A percentile compares a stretch with the other conserved stretches of the same genome.
These are phyloP conservation scores for Falco punctatus DNA, from an alignment of 2,113 vertebrate species.

Conservation along the genomic window DNA sequence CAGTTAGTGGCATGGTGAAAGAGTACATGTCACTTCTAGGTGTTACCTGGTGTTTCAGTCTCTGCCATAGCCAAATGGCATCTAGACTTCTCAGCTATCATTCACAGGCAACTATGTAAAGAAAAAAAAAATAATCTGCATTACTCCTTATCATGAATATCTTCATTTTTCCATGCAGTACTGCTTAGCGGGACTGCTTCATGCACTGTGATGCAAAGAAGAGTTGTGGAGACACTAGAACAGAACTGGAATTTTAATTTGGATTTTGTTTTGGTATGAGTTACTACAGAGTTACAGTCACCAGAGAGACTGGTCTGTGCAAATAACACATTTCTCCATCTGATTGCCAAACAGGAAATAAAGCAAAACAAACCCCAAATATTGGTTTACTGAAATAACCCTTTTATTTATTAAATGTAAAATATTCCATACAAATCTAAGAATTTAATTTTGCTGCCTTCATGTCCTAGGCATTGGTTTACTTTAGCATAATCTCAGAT, in stretches of 20 bases:
- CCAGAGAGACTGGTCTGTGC: background rate
- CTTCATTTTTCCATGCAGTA: background rate
- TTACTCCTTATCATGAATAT: background rate
- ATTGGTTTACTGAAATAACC: background rate
- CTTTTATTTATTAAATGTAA: background rate
- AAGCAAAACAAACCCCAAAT: background rate
- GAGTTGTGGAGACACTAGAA: background rate
- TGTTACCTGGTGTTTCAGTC: background rate
- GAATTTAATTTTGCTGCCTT: background rate
- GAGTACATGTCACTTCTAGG: background rate
- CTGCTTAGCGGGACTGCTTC: background rate
- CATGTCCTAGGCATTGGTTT: background rate
- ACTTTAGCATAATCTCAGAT: background rate
- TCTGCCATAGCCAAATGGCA: background rate
- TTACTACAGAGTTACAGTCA: background rate
- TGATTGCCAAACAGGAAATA: background rate
- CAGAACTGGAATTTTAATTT: background rate
- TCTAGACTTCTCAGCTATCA: background rate
- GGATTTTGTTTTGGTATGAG: background rate
- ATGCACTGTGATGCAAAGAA: background rate
- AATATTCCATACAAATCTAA: background rate
- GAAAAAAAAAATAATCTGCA: background rate
- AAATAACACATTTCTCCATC: background rate
- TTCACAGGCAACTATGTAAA: background rate
- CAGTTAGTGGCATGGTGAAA: background rate